Conservation (phyloP, 64 coral and sea anemone species). For the Dendronephthya gigantea region DNA sequence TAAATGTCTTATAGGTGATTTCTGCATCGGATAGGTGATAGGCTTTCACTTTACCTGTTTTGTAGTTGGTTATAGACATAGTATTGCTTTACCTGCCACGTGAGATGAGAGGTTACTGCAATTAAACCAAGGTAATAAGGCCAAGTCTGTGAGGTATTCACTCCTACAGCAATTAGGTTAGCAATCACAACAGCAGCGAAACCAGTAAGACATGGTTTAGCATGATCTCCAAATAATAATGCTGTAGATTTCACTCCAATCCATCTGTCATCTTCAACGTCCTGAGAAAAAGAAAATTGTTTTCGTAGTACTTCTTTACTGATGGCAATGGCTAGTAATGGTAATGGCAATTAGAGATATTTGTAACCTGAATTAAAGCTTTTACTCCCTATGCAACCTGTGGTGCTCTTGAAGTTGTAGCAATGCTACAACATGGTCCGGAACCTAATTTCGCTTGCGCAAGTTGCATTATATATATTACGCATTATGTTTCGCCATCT, state of each 20-base stretch:
- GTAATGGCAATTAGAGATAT: too few species aligned
- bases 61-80: neutral
- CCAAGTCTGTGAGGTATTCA: slow-evolving; percentile 74
- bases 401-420: too few species aligned
- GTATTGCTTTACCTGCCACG: slow-evolving; percentile 94
- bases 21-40: too few species aligned
- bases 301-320: neutral
- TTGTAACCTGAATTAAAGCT: too few species aligned
- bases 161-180: slow-evolving; percentile 52
- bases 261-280: slow-evolving; percentile 58
- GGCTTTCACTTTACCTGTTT: too few species aligned
- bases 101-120: slow-evolving; percentile 50
- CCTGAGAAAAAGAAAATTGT: slow-evolving; percentile 37
- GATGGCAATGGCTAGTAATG: too few species aligned
- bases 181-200: slow-evolving; percentile 57
- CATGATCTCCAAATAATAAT: slow-evolving; percentile 69
- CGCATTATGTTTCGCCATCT: too few species aligned
- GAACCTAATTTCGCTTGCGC: too few species aligned
- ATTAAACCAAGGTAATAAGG: slow-evolving; percentile 58
- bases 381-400: too few species aligned
- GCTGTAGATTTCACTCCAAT: slow-evolving; percentile 88
- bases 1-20: too few species aligned
- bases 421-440: too few species aligned
- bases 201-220: slow-evolving; percentile 64
- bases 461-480: too few species aligned